Evolutionary conservation across 2,888 invertebrate species (phyloP).

Genomic region (Thalpophila matura): DNA sequence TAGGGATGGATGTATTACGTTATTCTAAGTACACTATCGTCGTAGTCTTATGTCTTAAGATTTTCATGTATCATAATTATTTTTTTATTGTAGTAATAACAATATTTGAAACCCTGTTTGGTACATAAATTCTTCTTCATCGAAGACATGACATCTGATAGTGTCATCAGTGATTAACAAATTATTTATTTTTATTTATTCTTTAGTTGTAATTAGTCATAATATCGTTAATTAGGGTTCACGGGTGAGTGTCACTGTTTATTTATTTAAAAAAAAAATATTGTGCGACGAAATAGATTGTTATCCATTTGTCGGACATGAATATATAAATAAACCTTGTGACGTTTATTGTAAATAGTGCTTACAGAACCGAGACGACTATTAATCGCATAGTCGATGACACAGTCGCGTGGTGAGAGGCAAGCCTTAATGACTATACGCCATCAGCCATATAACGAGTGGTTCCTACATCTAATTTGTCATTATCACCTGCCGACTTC

Average conservation of each 20-base stretch:
- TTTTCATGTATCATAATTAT: constrained; percentile 25
- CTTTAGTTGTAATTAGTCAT: constrained; percentile 60
- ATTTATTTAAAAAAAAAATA: constrained; percentile 58
- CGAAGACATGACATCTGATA: constrained; percentile 15
- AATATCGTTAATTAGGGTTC: constrained; percentile 57
- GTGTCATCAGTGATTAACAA: constrained; percentile 68
- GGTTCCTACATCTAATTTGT: constrained; percentile 55
- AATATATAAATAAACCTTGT: constrained; percentile 62
- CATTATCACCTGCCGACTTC: constrained; percentile 39
- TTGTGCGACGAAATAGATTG: constrained; percentile 32
- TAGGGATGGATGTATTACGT: background rate
- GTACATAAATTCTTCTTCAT: constrained; percentile 11
- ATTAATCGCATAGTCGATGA: constrained; percentile 44
- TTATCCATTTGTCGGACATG: constrained; percentile 45
- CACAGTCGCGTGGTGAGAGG: constrained; percentile 53
- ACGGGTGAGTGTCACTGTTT: constrained; percentile 69
- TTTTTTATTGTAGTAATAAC: constrained; percentile 18
- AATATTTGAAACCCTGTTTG: constrained; percentile 26
- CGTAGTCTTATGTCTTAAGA: constrained; percentile 21
- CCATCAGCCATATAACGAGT: constrained; percentile 63
- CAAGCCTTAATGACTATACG: constrained; percentile 50
- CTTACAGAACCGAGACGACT: constrained; percentile 36
- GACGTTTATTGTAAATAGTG: constrained; percentile 61
- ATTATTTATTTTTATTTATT: constrained; percentile 72
- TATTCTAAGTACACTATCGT: constrained; percentile 14